A percentile compares a stretch with the other conserved stretches of the same genome.
These are phyloP conservation scores for Mylabris sibirica DNA, from an alignment of 2,888 invertebrate species.

Conservation along the genomic window DNA sequence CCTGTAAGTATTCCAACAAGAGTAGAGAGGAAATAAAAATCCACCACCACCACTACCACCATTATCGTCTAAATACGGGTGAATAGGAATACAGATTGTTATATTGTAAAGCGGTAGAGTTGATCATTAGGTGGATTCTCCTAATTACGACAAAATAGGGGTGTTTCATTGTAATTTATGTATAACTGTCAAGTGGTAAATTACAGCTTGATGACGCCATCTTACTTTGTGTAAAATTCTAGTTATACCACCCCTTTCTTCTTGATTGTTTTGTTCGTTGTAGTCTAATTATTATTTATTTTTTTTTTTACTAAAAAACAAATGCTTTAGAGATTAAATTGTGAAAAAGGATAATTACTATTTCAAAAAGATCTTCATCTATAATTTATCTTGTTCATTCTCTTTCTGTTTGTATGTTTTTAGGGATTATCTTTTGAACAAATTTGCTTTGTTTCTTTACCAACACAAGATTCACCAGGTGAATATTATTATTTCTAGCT, in stretches of 20 bases:
- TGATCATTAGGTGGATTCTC: constrained; percentile 38
- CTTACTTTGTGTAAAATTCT: not conserved
- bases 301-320: too few species aligned
- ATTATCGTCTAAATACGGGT: not conserved
- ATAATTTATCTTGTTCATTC: not conserved
- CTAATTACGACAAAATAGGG: constrained; percentile 51
- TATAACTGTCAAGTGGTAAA: constrained; percentile 36
- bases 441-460: constrained; percentile 16
- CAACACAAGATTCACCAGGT: not conserved
- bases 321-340: not conserved
- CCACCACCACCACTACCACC: not conserved
- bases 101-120: not conserved
- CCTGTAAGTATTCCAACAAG: not conserved
- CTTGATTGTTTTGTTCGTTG: too few species aligned
- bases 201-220: constrained; percentile 13
- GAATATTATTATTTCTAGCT: not conserved
- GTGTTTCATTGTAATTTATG: constrained; percentile 52
- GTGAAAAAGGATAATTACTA: not conserved
- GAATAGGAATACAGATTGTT: not conserved
- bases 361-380: constrained; percentile 16
- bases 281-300: not conserved
- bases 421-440: constrained; percentile 23
- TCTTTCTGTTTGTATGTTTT: not conserved
- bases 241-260: not conserved
- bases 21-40: not conserved